Conservation (phyloP, 2,113 vertebrate species). For the Osmerus mordax region DNA sequence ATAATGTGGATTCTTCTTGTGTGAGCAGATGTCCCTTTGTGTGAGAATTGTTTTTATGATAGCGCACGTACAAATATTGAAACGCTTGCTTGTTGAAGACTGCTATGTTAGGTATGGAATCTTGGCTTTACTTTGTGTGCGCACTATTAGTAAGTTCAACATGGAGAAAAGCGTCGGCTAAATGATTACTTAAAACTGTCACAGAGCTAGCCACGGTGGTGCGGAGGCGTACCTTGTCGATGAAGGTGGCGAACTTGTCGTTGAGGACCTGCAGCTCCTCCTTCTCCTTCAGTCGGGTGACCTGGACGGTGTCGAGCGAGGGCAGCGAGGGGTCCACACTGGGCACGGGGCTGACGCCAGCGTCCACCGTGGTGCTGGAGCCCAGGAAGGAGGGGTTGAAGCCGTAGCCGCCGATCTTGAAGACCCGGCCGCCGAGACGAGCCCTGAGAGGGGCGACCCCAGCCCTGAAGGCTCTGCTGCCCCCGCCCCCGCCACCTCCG, state of each 20-base stretch:
- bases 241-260: constrained; percentile 57
- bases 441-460: constrained; percentile 44
- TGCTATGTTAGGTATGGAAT: no score
- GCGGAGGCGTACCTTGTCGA: constrained; percentile 50
- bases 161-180: no score
- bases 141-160: no score
- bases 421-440: constrained; percentile 51
- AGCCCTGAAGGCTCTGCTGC: constrained; percentile 35
- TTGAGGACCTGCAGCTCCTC: constrained; percentile 57
- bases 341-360: constrained; percentile 35
- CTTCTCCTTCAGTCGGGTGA: constrained; percentile 54
- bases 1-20: not conserved
- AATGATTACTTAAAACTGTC: no score
- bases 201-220: not conserved
- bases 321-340: constrained; percentile 60
- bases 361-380: constrained; percentile 24
- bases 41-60: not conserved
- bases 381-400: constrained; percentile 53
- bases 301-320: constrained; percentile 50
- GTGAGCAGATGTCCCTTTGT: not conserved
- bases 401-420: constrained; percentile 61
- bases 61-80: not conserved
- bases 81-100: no score
- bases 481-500: constrained; percentile 22
- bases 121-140: no score